Evolutionary conservation across 2,888 invertebrate genomes (phyloP).

Genomic region (Coleophora flavipennella): DNA sequence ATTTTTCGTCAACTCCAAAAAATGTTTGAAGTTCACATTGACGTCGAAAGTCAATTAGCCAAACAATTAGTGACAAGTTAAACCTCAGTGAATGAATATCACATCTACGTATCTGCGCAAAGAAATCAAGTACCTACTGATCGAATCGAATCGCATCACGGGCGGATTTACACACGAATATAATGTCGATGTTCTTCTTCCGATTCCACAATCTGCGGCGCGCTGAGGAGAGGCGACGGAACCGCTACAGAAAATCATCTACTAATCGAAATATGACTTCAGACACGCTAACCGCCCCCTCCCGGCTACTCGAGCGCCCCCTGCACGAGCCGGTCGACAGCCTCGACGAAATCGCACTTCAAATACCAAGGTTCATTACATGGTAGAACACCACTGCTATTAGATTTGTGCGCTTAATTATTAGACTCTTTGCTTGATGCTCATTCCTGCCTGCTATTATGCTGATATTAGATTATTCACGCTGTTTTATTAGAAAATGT

Average conservation of each 20-base stretch:
- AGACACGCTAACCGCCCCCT: slow-evolving; percentile 81
- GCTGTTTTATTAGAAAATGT: no score
- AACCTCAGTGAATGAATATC: no score
- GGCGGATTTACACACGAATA: slow-evolving; percentile 35
- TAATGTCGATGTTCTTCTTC: slow-evolving; percentile 97
- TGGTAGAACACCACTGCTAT: slow-evolving; percentile 18
- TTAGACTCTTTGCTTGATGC: not conserved
- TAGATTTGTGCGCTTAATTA: slow-evolving; percentile 19
- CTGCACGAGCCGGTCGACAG: slow-evolving; percentile 90
- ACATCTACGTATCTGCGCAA: no score
- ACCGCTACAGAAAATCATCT: slow-evolving; percentile 28
- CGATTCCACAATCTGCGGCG: slow-evolving; percentile 92
- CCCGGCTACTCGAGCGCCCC: slow-evolving; percentile 86
- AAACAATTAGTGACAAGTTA: no score
- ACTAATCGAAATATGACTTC: slow-evolving; percentile 43
- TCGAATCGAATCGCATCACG: no score
- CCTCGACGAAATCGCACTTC: slow-evolving; percentile 91
- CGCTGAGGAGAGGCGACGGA: slow-evolving; percentile 77
- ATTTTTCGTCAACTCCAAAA: no score
- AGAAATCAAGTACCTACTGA: no score
- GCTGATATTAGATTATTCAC: not conserved
- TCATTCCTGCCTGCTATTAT: not conserved
- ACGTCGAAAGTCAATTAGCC: no score
- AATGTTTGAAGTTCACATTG: no score
- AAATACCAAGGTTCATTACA: slow-evolving; percentile 86